Conservation (phyloP, 1,140 invertebrate genomes). For the Pristionchus pacificus region DNA sequence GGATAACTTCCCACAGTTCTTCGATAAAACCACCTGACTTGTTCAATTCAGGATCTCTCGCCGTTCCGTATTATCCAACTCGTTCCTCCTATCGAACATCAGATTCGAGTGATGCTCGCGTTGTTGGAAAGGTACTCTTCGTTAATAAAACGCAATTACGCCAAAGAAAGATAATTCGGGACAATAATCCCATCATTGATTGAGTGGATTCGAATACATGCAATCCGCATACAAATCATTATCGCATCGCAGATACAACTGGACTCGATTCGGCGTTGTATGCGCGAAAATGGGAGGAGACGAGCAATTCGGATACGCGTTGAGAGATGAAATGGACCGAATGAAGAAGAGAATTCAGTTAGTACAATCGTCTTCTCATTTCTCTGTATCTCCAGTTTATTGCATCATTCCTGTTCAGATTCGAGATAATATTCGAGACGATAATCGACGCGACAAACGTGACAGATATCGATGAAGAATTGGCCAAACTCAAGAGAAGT, state of each 20-base stretch:
- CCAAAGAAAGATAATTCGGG: no score
- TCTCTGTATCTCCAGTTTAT: background rate
- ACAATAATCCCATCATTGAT: no score
- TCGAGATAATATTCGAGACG: constrained; percentile 45
- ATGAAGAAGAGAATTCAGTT: constrained; percentile 4
- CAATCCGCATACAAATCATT: no score
- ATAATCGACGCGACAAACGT: constrained; percentile 40
- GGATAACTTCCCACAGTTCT: no score
- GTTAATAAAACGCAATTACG: constrained; percentile 41
- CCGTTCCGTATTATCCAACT: constrained; percentile 48
- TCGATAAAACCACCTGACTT: no score
- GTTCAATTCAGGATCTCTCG: constrained; percentile 38
- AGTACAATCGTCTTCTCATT: background rate
- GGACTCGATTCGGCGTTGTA: constrained; percentile 50
- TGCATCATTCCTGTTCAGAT: constrained; percentile 29
- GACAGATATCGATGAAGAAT: constrained; percentile 33
- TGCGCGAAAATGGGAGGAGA: constrained; percentile 50
- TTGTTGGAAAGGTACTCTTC: constrained; percentile 2
- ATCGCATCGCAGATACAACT: constrained; percentile 50
- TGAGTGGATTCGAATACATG: no score
- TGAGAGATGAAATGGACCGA: constrained; percentile 37
- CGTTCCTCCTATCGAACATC: constrained; percentile 56
- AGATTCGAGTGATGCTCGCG: constrained; percentile 32
- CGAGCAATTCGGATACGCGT: constrained; percentile 37
- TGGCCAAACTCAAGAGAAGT: constrained; percentile 73